Evolutionary conservation across 1,140 invertebrate genomes (phyloP), one percentile per base, ranked within the genome.

Genomic region (Cecropterus lyciades): DNA sequence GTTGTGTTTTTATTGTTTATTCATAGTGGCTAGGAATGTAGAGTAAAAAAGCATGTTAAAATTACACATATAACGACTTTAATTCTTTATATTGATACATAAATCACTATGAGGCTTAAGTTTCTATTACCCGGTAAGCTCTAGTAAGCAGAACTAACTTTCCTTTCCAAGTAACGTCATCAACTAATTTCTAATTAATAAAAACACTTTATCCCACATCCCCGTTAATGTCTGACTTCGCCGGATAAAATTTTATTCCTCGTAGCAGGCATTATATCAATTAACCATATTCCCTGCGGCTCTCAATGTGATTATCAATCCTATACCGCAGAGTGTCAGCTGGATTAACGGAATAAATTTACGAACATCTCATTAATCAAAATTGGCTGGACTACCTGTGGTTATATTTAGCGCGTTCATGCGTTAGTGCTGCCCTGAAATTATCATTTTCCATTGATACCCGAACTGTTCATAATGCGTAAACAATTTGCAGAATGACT

Each of bases 401-500:
- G 63, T 65, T 15, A 43, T 70, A 69, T 75, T 72, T 72, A 67
- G 42, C 60, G 68, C 33, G 7, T 11, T 37, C 33, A 37, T 37
- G 33, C 33, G 33, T 37, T 37, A 11, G 9, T n/a, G 10, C 10
- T 37, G 11, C 33, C 10, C 33, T 37, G 11, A 37, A 37, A 37
- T 37, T 37, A 37, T 37, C 33, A 37, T 11, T 37, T 37, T 37
- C 33, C 33, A 37, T 10, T 37, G 33, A 37, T 37, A 37, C 0
- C 11, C 33, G 33, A 37, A 11, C 0, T 37, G 10, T 2, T 33
- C 6, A 33, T 33, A 11, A 1, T 11, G 33, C 9, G 10, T 37
- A 11, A 37, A 37, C 11, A 37, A 37, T n/a, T 30, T 0, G n/a
- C 33, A 11, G 33, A 37, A 37, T 37, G 33, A 37, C 10, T 37